Evolutionary conservation across 2,113 vertebrate species (phyloP).

Genomic region (Lycocorax pyrrhopterus): DNA sequence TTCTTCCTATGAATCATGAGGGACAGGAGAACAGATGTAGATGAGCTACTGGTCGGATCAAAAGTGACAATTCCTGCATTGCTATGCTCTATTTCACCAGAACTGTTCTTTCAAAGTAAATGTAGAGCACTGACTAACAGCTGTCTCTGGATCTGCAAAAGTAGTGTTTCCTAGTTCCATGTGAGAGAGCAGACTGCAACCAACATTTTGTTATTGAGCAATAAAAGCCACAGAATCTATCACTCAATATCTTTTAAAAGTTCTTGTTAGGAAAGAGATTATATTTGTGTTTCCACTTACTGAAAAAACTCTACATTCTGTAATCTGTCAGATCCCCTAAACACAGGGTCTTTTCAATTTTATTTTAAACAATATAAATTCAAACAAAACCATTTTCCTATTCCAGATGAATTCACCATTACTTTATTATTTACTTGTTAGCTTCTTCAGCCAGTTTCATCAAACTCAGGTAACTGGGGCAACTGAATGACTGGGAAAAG

Average conservation of each 20-base stretch:
- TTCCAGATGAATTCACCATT: neutral
- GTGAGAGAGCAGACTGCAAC: neutral
- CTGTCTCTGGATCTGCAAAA: neutral
- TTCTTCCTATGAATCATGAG: neutral
- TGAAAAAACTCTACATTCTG: neutral
- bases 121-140: neutral
- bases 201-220: neutral
- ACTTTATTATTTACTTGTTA: neutral
- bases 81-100: constrained; percentile 35
- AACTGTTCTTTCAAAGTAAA: neutral
- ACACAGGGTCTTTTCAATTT: neutral
- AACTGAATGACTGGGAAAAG: neutral
- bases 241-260: neutral
- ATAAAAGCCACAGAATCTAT: neutral
- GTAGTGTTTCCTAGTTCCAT: neutral
- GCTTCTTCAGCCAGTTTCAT: neutral
- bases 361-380: neutral
- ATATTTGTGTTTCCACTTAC: neutral
- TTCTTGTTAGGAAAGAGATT: neutral
- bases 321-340: neutral
- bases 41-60: neutral
- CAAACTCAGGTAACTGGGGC: neutral
- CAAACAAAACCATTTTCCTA: neutral
- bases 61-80: constrained; percentile 16
- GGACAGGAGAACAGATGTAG: neutral